A percentile compares a stretch with the other conserved stretches of the same genome.
phyloP scores from a whole-genome alignment of 2,113 vertebrate species.

The Bos indicus region DNA sequence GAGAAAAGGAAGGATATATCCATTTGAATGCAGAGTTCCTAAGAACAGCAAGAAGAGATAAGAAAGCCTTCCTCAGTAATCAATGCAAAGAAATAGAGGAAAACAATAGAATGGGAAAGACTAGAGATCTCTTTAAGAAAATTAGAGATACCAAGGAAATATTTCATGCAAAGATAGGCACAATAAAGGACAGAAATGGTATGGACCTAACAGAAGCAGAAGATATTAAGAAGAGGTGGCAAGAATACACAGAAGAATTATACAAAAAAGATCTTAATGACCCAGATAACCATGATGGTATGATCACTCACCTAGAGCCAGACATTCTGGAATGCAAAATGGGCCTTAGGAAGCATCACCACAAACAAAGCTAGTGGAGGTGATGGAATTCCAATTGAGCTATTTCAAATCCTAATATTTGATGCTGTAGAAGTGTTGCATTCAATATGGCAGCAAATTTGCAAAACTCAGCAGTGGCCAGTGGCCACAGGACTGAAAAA shows the following conservation, averaged over 20 bases:
- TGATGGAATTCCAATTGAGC: background rate
- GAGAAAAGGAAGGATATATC: background rate
- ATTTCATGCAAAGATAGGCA: background rate
- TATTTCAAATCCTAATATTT: background rate
- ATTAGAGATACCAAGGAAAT: background rate
- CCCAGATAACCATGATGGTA: background rate
- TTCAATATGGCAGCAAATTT: background rate
- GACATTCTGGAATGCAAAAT: background rate
- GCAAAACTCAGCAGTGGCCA: background rate
- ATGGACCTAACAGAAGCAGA: background rate
- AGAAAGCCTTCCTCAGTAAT: background rate
- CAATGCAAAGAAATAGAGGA: background rate
- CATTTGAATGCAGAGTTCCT: background rate
- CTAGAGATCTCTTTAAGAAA: background rate
- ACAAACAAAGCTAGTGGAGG: background rate
- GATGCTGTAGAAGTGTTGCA: background rate
- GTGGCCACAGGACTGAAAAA: background rate
- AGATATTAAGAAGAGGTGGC: background rate
- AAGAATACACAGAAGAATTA: background rate
- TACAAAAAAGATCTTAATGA: background rate
- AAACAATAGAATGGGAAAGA: background rate
- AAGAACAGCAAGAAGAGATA: background rate
- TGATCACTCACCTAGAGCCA: background rate
- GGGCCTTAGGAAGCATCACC: background rate
- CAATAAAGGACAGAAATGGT: background rate